Base-by-base conservation (phyloP, 2,113 vertebrate genomes). In the Pitta sordida region DNA sequence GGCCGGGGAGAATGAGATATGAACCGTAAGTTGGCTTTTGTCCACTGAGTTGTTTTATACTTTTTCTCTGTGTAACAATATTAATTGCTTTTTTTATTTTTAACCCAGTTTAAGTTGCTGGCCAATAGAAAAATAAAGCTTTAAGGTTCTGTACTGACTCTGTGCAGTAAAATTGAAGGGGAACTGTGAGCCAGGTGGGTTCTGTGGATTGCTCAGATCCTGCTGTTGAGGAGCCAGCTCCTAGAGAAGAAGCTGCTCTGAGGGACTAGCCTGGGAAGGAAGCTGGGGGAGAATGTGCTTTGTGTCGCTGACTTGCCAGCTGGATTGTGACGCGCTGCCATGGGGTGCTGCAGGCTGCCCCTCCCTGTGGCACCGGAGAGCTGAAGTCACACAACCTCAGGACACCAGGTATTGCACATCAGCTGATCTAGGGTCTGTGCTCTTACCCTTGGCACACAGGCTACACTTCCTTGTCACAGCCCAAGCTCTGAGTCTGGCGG, bases 121-220 rank as follows among this genome's bases (percentile, higher is more conserved):
- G 96, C 95, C 91, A 93, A 95, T 96, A 96, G 84, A 58, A 88
- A 95, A 96, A 97, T 97, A 97, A 97, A 97, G 92, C 94, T 95
- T n/a, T 96, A 85, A 79, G 23, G 39, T 75, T 94, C 87, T 91
- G 7, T 90, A 78, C 39, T 80, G 92, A 20, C 7, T 77, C 64
- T 23, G 15, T 77, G 83, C n/a, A 22, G 49, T 39, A 51, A 49
- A 79, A 55, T 1, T 36, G 34, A 68, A 78, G 44, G 13, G 32
- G 17, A 20, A 2, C 52, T 0, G 0, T 7, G 41, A 53, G 29
- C n/a, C 6, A 5, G 37, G 4, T 17, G 64, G 37, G 30, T 53
- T 75, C 14, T 20, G 7, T 34, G 81, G 41, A 21, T 55, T 71
- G 69, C n/a, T 91, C 58, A 12, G 36, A 22, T 36, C 30, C n/a